phyloP scores from a whole-genome alignment of 2,113 vertebrate genomes.

The Hemiscyllium ocellatum region DNA sequence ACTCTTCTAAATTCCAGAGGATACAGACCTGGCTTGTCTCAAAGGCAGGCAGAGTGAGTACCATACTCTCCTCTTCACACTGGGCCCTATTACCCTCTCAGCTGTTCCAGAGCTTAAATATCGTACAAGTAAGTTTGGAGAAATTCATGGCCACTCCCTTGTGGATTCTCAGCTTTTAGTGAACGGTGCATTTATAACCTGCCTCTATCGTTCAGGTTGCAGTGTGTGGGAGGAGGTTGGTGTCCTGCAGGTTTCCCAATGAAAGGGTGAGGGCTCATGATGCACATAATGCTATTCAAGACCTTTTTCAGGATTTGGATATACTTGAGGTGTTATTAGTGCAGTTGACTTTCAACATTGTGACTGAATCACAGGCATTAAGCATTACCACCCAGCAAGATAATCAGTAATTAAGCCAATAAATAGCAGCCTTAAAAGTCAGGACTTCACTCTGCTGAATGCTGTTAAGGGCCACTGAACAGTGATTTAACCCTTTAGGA shows the following conservation, averaged over 20 bases:
- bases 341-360: neutral
- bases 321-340: neutral
- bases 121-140: neutral
- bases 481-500: neutral
- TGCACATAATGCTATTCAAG: neutral
- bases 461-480: neutral
- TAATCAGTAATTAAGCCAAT: neutral
- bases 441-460: neutral
- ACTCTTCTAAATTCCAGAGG: too few species aligned
- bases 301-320: neutral
- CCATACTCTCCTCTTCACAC: neutral
- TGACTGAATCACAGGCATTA: conserved; percentile 5
- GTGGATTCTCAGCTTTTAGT: neutral
- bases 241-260: neutral
- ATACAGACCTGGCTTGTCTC: too few species aligned
- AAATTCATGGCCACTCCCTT: neutral
- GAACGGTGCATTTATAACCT: neutral
- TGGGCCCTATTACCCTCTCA: neutral
- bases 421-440: neutral
- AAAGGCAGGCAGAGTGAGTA: neutral
- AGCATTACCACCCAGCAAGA: neutral
- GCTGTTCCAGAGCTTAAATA: neutral
- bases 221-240: neutral
- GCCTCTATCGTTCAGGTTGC: neutral
- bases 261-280: neutral